Base-by-base conservation (phyloP, 2,797 vertebrate species). In the Enteromius unitaeniatus region DNA sequence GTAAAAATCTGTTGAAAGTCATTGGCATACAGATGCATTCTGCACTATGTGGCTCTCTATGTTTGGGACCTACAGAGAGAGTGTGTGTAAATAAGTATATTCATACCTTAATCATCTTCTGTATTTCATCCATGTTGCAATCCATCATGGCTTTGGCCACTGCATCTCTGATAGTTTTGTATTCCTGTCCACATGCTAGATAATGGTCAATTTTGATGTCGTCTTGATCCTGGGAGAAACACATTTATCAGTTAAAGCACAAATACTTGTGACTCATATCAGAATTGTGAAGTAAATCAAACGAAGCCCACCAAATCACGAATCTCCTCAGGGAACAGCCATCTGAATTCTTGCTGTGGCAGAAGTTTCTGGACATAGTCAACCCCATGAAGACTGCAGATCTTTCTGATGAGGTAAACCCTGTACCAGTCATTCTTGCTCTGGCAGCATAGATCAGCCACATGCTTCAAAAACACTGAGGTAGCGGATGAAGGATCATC, bases 331-430 rank as follows among this genome's bases (percentile, higher is more conserved):
- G 98, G 98, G 85, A 99, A 98, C 51, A 98, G 88, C 98, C 98
- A 99, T 2, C 1, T 78, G 75, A 92, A 91, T 0, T 34, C 31
- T 1, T 91, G 77, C 45, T 62, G 53, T 51, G 90, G 90, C 60
- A 94, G 91, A 73, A 97, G 91, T 51, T 91, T 94, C 92, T 96
- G 95, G 77, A 96, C 94, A 72, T 94, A 96, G 21, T 96, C 96
- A 78, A 97, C 88, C 9, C 98, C 98, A 0, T 89, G 79, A 45
- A 93, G 95, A 87, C 91, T 95, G 74, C 94, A 89, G 6, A 97
- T 92, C 85, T 94, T 97, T 70, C 98, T 93, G 58, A 98, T 92
- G 81, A 99, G 92, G 91, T 97, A 99, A 82, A 99, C 92, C 0
- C 91, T 87, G 86, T 95, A 95, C 98, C 98, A 99, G 91, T 96